These are phyloP conservation scores for Microcebus murinus DNA, from an alignment of 2,113 vertebrate species.

Conservation along the genomic window DNA sequence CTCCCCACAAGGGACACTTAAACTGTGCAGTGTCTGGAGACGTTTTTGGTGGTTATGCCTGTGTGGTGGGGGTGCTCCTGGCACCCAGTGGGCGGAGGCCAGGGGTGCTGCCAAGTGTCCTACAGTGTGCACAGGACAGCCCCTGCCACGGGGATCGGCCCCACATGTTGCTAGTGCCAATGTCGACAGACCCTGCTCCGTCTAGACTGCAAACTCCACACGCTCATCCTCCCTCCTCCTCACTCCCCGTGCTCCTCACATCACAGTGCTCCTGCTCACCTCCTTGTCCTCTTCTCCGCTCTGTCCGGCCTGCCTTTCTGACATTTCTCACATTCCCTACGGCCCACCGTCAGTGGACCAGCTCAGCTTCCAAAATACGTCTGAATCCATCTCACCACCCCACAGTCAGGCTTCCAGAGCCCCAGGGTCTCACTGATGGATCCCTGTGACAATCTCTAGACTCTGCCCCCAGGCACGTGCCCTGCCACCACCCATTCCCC, in stretches of 20 bases:
- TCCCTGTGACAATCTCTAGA: neutral
- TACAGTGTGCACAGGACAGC: rapidly evolving
- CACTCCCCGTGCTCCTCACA: rapidly evolving
- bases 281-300: neutral
- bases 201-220: rapidly evolving
- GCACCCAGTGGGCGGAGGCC: neutral
- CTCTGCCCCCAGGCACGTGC: neutral
- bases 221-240: neutral
- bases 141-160: rapidly evolving
- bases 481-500: no score
- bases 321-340: neutral
- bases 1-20: neutral
- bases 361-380: neutral
- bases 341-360: no score
- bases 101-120: neutral
- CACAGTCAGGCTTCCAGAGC: neutral
- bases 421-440: no score
- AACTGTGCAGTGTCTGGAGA: neutral
- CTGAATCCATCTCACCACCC: neutral
- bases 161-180: neutral
- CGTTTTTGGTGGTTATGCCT: neutral
- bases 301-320: neutral
- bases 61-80: neutral
- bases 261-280: rapidly evolving
- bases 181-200: neutral